Base-by-base conservation (phyloP, 2,888 invertebrate genomes). In the Abrostola tripartita region DNA sequence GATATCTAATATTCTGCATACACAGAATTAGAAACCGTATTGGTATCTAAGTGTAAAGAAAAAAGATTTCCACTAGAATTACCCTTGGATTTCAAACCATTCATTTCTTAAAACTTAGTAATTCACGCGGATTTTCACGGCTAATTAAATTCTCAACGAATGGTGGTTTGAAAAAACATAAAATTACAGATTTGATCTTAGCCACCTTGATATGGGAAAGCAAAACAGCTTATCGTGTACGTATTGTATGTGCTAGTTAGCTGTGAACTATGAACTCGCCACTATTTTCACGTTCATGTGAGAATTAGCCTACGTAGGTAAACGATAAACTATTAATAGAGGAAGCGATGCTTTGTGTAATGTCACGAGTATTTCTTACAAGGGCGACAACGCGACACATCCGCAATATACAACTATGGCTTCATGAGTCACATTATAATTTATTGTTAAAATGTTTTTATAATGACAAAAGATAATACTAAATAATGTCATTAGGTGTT, bases 261-360 rank as follows among this genome's bases (percentile, higher is more conserved):
- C 66, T 61, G 37, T 65, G 73, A 71, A 71, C 66, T 71, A 58
- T 73, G 62, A 75, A 75, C 60, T n/a, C 52, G 56, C 9, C 11
- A 49, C 37, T 47, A 40, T 71, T 76, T 71, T 62, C 57, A 53
- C 44, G 58, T 58, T 36, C 37, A 5, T 49, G 38, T 50, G 57
- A 42, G 66, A 57, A 61, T 52, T 37, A 36, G 11, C 12, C 40
- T 24, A 11, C 12, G 14, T 44, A 44, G 44, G 24, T 24, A 47
- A 47, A 24, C 44, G 9, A 11, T 40, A 11, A 11, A 51, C 52
- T 64, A 61, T 64, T 49, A 11, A 50, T 52, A 55, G 64, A 58
- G 11, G 44, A 52, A 24, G n/a, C 52, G 44, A 58, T 40, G 40
- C 41, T 57, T 42, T 49, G 40, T 65, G 58, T 59, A 58, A 38